phyloP scores from a whole-genome alignment of 2,113 vertebrate genomes.

The Lichenostomus cassidix region DNA sequence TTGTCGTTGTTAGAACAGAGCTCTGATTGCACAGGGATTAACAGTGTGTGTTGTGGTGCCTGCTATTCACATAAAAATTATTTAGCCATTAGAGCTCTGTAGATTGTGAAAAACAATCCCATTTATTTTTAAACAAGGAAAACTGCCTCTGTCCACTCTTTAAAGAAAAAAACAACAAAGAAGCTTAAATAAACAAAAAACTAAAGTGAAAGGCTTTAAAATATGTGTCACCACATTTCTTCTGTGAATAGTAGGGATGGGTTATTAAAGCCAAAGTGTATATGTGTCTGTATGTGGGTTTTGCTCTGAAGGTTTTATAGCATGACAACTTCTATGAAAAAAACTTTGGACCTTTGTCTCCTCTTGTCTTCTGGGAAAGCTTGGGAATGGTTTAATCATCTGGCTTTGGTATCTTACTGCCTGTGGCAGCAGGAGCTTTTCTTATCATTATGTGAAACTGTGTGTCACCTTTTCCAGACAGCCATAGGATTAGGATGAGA shows the following conservation, averaged over 20 bases:
- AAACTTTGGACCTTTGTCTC: background rate
- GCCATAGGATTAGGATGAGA: constrained; percentile 73
- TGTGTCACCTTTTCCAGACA: constrained; percentile 70
- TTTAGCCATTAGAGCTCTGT: background rate
- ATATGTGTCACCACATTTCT: fast-evolving
- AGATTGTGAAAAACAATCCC: background rate
- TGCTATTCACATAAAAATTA: background rate
- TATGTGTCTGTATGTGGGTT: background rate
- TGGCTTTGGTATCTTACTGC: constrained; percentile 66
- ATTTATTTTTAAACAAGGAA: background rate
- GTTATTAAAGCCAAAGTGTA: background rate
- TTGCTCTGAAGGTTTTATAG: constrained; percentile 32
- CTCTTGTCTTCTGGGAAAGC: constrained; percentile 62
- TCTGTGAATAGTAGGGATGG: background rate
- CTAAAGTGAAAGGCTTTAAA: background rate
- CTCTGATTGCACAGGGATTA: background rate
- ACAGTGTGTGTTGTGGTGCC: background rate
- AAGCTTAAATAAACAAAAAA: background rate
- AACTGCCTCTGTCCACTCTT: background rate
- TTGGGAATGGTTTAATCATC: constrained; percentile 72
- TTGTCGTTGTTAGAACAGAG: background rate
- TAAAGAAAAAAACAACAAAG: background rate
- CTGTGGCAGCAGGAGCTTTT: constrained; percentile 69
- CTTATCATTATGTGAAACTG: constrained; percentile 67
- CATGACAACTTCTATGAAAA: background rate